Conservation (phyloP, 2,113 vertebrate genomes). For the Podarcis cretensis region DNA sequence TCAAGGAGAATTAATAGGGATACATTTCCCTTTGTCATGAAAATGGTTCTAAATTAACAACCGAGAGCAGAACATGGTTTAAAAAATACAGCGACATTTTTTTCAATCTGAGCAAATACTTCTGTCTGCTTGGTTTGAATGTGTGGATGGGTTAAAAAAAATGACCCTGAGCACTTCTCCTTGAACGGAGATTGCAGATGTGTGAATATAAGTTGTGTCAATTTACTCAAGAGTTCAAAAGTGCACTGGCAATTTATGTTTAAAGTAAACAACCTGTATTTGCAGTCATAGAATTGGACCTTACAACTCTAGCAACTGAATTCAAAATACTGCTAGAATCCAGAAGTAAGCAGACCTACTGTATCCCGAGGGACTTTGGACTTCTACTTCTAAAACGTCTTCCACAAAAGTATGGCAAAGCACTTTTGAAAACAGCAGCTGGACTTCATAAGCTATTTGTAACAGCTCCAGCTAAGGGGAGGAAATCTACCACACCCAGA, state of each 20-base stretch:
- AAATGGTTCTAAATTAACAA: background rate
- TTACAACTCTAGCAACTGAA: background rate
- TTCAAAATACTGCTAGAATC: background rate
- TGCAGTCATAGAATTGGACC: background rate
- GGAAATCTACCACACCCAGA: background rate
- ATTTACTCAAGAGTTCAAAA: background rate
- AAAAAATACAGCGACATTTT: background rate
- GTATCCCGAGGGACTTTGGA: background rate
- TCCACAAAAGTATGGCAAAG: background rate
- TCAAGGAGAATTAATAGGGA: too few relatives aligned
- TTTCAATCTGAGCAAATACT: background rate
- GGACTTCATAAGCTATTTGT: background rate
- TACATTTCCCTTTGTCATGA: background rate
- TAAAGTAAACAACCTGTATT: background rate
- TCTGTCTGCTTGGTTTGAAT: background rate
- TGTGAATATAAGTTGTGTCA: background rate
- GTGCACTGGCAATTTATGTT: background rate
- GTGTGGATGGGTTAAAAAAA: background rate
- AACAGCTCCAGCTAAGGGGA: background rate
- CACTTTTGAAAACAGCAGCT: background rate
- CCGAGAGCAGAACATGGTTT: background rate
- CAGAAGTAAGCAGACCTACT: background rate
- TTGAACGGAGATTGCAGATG: background rate
- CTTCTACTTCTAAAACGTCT: background rate
- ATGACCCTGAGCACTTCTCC: background rate